Conservation (phyloP, 2,113 vertebrate genomes). For the Acanthisitta chloris region DNA sequence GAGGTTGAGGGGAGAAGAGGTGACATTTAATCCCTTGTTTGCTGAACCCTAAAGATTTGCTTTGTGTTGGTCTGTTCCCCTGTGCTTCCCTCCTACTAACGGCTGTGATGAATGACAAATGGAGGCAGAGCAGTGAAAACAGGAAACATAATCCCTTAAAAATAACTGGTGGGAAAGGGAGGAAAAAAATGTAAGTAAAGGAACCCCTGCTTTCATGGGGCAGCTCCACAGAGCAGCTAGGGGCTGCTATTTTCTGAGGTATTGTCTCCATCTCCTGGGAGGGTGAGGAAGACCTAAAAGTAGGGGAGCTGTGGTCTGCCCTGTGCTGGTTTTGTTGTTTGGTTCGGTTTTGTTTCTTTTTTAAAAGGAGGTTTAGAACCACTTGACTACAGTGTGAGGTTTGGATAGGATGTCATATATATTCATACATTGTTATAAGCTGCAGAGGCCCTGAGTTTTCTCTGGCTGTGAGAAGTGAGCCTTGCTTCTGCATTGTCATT, state of each 20-base stretch:
- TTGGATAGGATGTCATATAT: background rate
- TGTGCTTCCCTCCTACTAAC: conserved; percentile 18
- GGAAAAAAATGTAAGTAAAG: conserved; percentile 5
- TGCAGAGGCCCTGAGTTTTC: background rate
- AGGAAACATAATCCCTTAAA: conserved; percentile 43
- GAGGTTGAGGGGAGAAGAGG: background rate
- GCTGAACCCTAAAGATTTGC: background rate
- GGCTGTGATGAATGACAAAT: conserved; percentile 41
- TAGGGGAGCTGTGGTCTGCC: background rate
- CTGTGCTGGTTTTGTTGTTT: background rate
- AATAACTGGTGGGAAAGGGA: conserved; percentile 34
- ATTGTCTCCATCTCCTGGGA: background rate
- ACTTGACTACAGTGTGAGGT: background rate
- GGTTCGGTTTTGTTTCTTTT: background rate
- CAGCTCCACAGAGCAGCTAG: background rate
- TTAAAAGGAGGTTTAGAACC: background rate
- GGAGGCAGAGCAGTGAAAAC: conserved; percentile 51
- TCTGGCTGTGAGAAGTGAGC: background rate
- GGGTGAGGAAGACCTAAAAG: background rate
- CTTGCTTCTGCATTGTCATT: background rate
- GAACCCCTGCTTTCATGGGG: background rate
- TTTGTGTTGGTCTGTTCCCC: background rate
- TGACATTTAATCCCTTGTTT: conserved; percentile 10
- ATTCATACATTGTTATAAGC: background rate
- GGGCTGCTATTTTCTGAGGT: background rate